Evolutionary conservation across 2,888 invertebrate genomes (phyloP).

Genomic region (Clepsis dumicolana): DNA sequence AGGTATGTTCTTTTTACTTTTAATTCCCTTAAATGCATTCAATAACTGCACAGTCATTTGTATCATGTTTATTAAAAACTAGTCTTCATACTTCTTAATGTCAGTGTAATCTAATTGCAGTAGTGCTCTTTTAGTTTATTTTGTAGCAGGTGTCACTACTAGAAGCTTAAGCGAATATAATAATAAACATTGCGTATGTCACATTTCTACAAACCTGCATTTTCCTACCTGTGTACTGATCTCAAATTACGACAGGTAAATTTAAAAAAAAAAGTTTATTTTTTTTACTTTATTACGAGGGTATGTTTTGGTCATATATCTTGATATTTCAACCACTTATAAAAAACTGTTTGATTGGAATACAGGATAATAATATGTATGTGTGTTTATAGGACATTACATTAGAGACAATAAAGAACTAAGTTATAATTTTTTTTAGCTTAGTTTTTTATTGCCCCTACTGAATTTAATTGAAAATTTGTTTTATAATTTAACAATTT

Average conservation of each 20-base stretch:
- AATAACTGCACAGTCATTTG: background rate
- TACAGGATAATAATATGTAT: background rate
- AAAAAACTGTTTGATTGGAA: background rate
- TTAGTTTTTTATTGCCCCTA: too few relatives aligned
- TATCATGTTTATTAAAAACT: background rate
- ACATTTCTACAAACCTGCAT: background rate
- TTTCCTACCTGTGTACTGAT: background rate
- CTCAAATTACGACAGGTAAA: background rate
- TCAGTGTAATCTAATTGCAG: background rate
- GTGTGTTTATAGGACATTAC: too few relatives aligned
- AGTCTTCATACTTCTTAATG: background rate
- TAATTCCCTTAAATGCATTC: background rate
- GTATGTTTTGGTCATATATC: background rate
- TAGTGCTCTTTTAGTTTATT: slow-evolving; percentile 21
- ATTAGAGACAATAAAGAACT: too few relatives aligned
- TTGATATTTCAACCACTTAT: background rate
- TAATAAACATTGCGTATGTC: background rate
- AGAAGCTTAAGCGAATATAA: slow-evolving; percentile 7
- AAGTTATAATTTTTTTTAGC: too few relatives aligned
- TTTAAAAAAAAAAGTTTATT: background rate
- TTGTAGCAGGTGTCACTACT: background rate
- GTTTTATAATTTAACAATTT: too few relatives aligned
- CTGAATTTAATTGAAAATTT: too few relatives aligned
- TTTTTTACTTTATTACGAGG: background rate
- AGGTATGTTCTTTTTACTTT: background rate